Conservation (phyloP, 2,888 invertebrate genomes). For the Rhopalosiphum nymphaeae region DNA sequence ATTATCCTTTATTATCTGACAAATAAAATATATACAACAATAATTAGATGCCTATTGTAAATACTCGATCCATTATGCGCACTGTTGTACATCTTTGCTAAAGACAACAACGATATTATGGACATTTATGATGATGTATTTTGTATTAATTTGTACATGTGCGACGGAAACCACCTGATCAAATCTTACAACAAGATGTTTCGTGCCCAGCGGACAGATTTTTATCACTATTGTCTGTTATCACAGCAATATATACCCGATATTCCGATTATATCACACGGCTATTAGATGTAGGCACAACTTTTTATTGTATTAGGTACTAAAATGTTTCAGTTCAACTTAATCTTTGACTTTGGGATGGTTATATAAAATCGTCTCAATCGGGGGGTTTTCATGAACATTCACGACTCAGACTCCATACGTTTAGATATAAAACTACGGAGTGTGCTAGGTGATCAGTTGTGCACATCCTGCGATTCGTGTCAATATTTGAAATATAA, state of each 20-base stretch:
- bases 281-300: neutral
- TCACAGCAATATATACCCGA: neutral
- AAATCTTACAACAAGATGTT: neutral
- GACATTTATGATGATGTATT: neutral
- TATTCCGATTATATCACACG: neutral
- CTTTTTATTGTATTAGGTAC: neutral
- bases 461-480: too few relatives aligned
- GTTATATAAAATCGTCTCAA: neutral
- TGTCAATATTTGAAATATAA: too few relatives aligned
- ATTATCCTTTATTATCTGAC: neutral
- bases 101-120: neutral
- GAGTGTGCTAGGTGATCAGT: too few relatives aligned
- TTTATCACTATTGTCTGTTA: neutral
- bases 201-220: neutral
- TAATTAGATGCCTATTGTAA: neutral
- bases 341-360: neutral
- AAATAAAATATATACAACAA: neutral
- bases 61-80: neutral
- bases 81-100: neutral
- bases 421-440: too few relatives aligned
- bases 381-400: neutral
- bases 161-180: neutral
- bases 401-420: neutral
- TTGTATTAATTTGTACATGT: neutral
- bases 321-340: neutral